Evolutionary conservation across 2,113 vertebrate genomes (phyloP).

Genomic region (Oncorhynchus tshawytscha): DNA sequence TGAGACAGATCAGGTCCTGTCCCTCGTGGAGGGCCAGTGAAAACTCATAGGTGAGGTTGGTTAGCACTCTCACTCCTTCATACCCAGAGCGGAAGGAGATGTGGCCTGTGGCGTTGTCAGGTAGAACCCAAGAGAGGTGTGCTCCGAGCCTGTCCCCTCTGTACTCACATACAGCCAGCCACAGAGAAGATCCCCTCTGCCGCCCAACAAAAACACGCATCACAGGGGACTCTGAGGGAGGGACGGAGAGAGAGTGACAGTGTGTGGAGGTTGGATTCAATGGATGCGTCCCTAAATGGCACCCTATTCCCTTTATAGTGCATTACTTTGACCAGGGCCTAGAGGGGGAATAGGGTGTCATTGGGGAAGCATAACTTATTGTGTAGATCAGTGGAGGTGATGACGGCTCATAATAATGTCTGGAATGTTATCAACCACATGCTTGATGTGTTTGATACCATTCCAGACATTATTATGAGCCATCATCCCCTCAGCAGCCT

Average conservation of each 20-base stretch:
- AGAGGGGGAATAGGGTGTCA: too few species aligned
- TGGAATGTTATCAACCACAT: too few species aligned
- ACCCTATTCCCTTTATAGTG: too few species aligned
- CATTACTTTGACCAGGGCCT: too few species aligned
- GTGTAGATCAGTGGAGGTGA: too few species aligned
- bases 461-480: too few species aligned
- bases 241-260: neutral
- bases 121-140: constrained; percentile 62
- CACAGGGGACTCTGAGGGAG: constrained; percentile 41
- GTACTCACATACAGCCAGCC: constrained; percentile 63
- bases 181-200: constrained; percentile 39
- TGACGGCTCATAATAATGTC: too few species aligned
- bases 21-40: constrained; percentile 60
- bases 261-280: too few species aligned
- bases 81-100: constrained; percentile 7
- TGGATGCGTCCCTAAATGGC: too few species aligned
- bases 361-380: too few species aligned
- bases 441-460: too few species aligned
- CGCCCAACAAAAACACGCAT: constrained; percentile 41
- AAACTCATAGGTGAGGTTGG: constrained; percentile 61
- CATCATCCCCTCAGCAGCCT: neutral
- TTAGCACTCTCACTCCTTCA: constrained; percentile 28
- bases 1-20: constrained; percentile 60
- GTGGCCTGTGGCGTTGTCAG: constrained; percentile 38
- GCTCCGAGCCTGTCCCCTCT: constrained; percentile 26